A percentile compares a stretch with the other conserved stretches of the same genome.
Conservation (phyloP, 2,797 vertebrate species). For the Squalus acanthias region DNA sequence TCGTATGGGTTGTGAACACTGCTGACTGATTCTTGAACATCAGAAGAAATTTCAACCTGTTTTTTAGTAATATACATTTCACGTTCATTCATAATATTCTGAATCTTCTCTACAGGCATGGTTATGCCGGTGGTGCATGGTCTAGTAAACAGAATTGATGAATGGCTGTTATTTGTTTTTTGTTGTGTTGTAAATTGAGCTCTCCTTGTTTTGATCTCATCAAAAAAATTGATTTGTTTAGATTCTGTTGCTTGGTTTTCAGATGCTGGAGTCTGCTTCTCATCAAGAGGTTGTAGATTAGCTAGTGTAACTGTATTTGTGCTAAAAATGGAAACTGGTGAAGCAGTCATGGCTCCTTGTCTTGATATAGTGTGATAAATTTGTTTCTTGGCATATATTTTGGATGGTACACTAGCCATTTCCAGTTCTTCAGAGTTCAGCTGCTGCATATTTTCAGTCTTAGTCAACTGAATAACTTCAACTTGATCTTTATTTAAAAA, state of each 20-base stretch:
- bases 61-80: neutral
- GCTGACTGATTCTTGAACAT: neutral
- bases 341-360: neutral
- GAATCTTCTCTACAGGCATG: neutral
- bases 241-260: neutral
- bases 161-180: neutral
- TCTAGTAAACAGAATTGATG: neutral
- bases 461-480: neutral
- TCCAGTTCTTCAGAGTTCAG: neutral
- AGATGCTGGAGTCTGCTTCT: neutral
- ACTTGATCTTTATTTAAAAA: neutral
- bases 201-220: neutral
- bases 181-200: neutral
- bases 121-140: neutral
- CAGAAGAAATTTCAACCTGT: neutral
- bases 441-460: neutral
- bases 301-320: neutral
- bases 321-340: neutral
- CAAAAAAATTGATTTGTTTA: neutral
- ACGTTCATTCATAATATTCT: neutral
- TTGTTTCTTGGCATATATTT: neutral
- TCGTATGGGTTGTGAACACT: no score
- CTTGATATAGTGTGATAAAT: neutral
- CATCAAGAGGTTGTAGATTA: neutral
- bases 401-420: neutral